These are phyloP conservation scores for Uropetala carovei DNA, from an alignment of 2,888 invertebrate species.

Conservation along the genomic window DNA sequence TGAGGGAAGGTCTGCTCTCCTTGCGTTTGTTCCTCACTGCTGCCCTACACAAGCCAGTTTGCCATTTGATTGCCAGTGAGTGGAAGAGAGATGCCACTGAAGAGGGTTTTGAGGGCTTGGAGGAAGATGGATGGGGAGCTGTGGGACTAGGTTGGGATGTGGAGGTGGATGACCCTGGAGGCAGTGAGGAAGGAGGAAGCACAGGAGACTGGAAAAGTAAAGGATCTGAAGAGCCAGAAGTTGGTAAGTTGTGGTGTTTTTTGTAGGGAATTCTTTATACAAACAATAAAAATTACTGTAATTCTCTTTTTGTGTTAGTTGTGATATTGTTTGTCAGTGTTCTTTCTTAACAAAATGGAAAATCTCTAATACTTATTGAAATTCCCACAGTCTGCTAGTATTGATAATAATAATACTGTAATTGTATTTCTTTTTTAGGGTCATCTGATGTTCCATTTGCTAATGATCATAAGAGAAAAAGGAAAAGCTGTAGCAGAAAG, in stretches of 20 bases:
- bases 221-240: slow-evolving; percentile 6
- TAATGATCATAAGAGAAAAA: slow-evolving; percentile 77
- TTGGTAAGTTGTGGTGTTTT: neutral
- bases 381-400: too few species aligned
- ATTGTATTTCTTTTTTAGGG: neutral
- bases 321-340: neutral
- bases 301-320: neutral
- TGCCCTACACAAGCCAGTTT: slow-evolving; percentile 93
- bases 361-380: too few species aligned
- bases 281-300: neutral
- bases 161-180: slow-evolving; percentile 32
- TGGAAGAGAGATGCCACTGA: slow-evolving; percentile 46
- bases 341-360: too few species aligned
- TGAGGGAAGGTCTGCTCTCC: slow-evolving; percentile 92
- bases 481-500: slow-evolving; percentile 85
- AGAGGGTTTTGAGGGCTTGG: slow-evolving; percentile 27
- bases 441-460: neutral
- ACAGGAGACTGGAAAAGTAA: slow-evolving; percentile 44
- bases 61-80: slow-evolving; percentile 82
- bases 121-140: slow-evolving; percentile 37
- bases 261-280: neutral
- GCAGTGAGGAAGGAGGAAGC: slow-evolving; percentile 39
- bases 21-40: slow-evolving; percentile 95
- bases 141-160: slow-evolving; percentile 40
- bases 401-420: neutral